Evolutionary conservation across 1,140 invertebrate species (phyloP), one percentile per base, ranked within the genome.

Genomic region (Paracyclopina nana): DNA sequence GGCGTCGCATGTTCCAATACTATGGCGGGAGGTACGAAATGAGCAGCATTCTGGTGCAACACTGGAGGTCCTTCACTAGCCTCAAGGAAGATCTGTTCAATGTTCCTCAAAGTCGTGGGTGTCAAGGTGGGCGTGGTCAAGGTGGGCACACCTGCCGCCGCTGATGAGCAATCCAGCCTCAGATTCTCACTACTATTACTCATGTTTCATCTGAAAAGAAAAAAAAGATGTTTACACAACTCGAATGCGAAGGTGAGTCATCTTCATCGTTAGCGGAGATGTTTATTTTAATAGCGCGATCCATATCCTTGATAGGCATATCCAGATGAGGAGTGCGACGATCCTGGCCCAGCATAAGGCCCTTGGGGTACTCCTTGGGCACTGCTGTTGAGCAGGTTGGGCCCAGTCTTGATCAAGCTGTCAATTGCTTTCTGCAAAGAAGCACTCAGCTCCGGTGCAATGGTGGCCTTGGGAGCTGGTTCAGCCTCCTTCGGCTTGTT

Each of bases 111-210:
- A 51, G 85, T 90, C 18, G 87, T 92, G 51, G 87, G 90, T 48
- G 88, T 95, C 56, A 94, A 69, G 55, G 84, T 87, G 50, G 84
- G 77, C 55, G 86, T 91, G 44, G 86, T 90, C 61, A 80, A 72
- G 29, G 86, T 88, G 40, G 82, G 82, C 55, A 87, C 80, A 56
- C 82, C 81, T 20, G 34, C 34, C 5, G 34, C 34, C 14, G n/a
- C 20, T n/a, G 34, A 38, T 4, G 34, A 61, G 77, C 79, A n/a
- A n/a, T n/a, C n/a, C n/a, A n/a, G n/a, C n/a, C n/a, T n/a, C n/a
- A n/a, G n/a, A n/a, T n/a, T n/a, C n/a, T n/a, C n/a, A n/a, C n/a
- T n/a, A n/a, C n/a, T n/a, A n/a, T n/a, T n/a, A n/a, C n/a, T n/a
- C n/a, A n/a, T n/a, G n/a, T n/a, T n/a, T n/a, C n/a, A n/a, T n/a